A percentile compares a stretch with the other conserved stretches of the same genome.
Conservation (phyloP, 1,140 invertebrate species). For the Ceratosolen fusciceps region DNA sequence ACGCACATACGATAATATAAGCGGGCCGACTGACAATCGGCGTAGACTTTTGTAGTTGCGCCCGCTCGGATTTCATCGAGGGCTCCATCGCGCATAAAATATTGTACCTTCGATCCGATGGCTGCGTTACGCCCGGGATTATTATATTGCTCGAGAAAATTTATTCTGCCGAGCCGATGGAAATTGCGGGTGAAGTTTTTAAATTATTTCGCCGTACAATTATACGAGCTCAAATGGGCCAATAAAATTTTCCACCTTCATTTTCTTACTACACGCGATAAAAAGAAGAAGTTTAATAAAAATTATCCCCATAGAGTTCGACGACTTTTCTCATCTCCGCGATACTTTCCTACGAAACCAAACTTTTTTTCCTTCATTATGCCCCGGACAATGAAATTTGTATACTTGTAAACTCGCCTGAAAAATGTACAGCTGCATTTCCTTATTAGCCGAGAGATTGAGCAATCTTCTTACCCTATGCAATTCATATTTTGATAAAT, state of each 20-base stretch:
- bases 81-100: neutral
- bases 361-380: neutral
- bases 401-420: neutral
- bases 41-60: neutral
- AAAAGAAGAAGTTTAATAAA: neutral
- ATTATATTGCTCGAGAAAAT: too few relatives aligned
- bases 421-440: neutral
- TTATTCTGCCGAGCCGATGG: too few relatives aligned
- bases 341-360: neutral
- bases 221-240: neutral
- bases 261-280: neutral
- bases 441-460: neutral
- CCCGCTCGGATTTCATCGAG: neutral
- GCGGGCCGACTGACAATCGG: neutral
- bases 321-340: neutral
- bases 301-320: neutral
- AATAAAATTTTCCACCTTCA: neutral
- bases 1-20: too few relatives aligned
- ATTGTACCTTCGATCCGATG: too few relatives aligned
- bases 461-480: neutral
- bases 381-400: neutral
- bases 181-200: too few relatives aligned
- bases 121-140: too few relatives aligned
- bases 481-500: constrained; percentile 2
- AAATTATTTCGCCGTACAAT: too few relatives aligned